Conservation (phyloP, 2,888 invertebrate genomes). For the Oligia latruncula region DNA sequence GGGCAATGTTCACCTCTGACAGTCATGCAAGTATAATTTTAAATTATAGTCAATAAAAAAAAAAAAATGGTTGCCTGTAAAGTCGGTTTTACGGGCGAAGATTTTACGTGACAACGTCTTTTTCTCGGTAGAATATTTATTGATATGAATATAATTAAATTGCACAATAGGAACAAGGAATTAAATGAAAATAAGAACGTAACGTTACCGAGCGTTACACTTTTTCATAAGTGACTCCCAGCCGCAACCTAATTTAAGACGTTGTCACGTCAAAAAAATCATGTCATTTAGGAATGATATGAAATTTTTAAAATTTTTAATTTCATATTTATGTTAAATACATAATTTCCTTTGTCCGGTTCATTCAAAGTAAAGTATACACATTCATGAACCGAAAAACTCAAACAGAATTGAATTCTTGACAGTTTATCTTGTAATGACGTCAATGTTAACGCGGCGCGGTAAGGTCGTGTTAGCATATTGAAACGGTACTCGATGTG, state of each 20-base stretch:
- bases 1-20: neutral
- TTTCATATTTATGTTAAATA: neutral
- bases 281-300: neutral
- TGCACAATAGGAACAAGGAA: too few relatives aligned
- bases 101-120: too few relatives aligned
- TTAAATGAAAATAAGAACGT: too few relatives aligned
- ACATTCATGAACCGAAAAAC: slow-evolving; percentile 39
- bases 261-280: too few relatives aligned
- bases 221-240: too few relatives aligned
- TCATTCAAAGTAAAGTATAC: slow-evolving; percentile 13
- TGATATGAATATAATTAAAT: too few relatives aligned
- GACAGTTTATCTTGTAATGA: slow-evolving; percentile 22
- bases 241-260: too few relatives aligned
- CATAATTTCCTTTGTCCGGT: neutral
- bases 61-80: too few relatives aligned
- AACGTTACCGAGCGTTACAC: too few relatives aligned
- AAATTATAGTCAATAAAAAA: neutral
- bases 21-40: neutral
- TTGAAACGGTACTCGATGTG: slow-evolving; percentile 8
- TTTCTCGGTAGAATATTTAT: too few relatives aligned
- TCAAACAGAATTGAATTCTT: slow-evolving; percentile 40
- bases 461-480: slow-evolving; percentile 25
- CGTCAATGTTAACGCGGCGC: slow-evolving; percentile 10
- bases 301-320: too few relatives aligned
- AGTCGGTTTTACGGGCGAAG: too few relatives aligned